Conservation (phyloP, 2,797 vertebrate genomes). For the Hozukius guyotensis region DNA sequence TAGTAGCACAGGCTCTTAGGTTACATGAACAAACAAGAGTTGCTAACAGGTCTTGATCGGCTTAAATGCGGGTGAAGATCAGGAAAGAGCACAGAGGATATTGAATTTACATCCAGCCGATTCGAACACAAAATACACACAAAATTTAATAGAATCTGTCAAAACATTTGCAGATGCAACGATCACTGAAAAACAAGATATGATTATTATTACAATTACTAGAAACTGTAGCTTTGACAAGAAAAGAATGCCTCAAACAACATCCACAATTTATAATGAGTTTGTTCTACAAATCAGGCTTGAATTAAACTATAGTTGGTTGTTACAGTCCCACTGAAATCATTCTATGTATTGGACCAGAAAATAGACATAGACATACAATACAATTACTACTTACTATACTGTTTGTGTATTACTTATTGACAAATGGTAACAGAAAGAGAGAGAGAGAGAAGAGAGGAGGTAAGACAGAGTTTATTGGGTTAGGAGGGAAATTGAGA, state of each 20-base stretch:
- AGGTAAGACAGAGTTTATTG: constrained; percentile 30
- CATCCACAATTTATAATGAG: neutral
- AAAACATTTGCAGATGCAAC: neutral
- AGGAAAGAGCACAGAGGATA: neutral
- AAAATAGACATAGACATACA: neutral
- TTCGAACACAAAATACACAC: neutral
- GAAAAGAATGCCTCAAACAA: neutral
- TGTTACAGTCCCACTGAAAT: neutral
- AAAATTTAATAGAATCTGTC: neutral
- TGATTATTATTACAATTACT: neutral
- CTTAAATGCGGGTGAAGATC: neutral
- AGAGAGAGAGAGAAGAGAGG: neutral
- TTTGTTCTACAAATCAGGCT: neutral
- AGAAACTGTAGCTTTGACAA: neutral
- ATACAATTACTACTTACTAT: neutral
- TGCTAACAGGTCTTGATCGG: neutral
- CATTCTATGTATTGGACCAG: neutral
- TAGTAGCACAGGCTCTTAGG: neutral
- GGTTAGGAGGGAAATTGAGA: constrained; percentile 51
- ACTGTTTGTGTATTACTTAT: neutral
- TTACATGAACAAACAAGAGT: neutral
- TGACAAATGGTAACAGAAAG: neutral
- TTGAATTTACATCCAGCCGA: neutral
- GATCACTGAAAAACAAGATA: neutral
- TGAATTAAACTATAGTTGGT: neutral